These are phyloP conservation scores for Tetragnatha versicolor DNA, from an alignment of 1,140 invertebrate species.

Conservation along the genomic window DNA sequence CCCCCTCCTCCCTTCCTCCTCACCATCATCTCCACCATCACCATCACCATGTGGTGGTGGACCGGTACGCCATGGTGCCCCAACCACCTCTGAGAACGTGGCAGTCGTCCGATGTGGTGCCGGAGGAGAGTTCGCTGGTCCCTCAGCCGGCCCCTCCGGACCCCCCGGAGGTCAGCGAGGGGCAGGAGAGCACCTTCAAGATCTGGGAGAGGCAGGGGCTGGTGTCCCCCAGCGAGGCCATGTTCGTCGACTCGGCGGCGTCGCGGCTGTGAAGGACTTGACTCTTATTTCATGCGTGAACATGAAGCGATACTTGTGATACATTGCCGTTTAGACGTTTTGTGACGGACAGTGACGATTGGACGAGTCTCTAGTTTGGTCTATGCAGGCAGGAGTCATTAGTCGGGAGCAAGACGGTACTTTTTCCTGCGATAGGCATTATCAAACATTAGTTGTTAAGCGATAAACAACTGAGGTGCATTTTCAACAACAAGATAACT, in stretches of 20 bases:
- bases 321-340: too few relatives aligned
- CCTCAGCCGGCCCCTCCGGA: slow-evolving; percentile 28
- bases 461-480: too few relatives aligned
- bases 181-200: slow-evolving; percentile 31
- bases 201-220: slow-evolving; percentile 45
- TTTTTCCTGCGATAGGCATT: too few relatives aligned
- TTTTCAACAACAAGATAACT: too few relatives aligned
- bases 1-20: neutral
- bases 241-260: slow-evolving; percentile 40
- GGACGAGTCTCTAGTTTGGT: too few relatives aligned
- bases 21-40: slow-evolving; percentile 40
- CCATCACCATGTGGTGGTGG: slow-evolving; percentile 3
- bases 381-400: too few relatives aligned
- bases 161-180: too few relatives aligned
- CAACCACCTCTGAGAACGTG: neutral
- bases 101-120: slow-evolving; percentile 4
- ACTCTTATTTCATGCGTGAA: too few relatives aligned
- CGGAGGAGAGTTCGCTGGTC: slow-evolving; percentile 21
- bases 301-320: too few relatives aligned
- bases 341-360: too few relatives aligned
- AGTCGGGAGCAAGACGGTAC: too few relatives aligned
- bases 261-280: slow-evolving; percentile 22
- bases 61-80: neutral
- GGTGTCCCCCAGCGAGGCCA: slow-evolving; percentile 32
- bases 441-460: too few relatives aligned